These are phyloP conservation scores for Leucoraja erinaceus DNA, from an alignment of 2,113 vertebrate genomes.

Conservation along the genomic window DNA sequence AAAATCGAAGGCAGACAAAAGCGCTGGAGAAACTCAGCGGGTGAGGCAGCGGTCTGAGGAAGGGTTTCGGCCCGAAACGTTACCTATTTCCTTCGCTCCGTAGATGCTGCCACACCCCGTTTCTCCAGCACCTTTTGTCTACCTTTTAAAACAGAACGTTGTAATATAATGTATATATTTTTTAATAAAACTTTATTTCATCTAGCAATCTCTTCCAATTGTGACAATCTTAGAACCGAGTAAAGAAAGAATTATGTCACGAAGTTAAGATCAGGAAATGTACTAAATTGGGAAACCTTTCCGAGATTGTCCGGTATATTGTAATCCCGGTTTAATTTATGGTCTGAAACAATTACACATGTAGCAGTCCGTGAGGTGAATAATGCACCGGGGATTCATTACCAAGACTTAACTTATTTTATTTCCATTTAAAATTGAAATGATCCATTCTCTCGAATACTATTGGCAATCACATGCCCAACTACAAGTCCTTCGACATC, in stretches of 20 bases:
- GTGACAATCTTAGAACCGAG: neutral
- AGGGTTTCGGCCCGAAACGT: too few relatives aligned
- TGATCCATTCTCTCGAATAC: too few relatives aligned
- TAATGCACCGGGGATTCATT: neutral
- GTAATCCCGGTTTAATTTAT: neutral
- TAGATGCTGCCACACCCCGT: too few relatives aligned
- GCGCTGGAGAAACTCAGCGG: too few relatives aligned
- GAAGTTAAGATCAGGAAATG: neutral
- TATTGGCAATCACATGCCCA: neutral
- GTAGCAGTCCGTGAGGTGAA: neutral
- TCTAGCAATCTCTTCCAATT: neutral
- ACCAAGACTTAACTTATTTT: neutral
- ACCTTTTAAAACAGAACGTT: neutral
- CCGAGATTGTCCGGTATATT: neutral
- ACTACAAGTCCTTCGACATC: neutral
- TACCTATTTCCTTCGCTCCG: too few relatives aligned
- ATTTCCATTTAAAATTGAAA: neutral
- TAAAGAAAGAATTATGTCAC: neutral
- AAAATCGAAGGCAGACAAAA: too few relatives aligned
- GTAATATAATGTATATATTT: neutral
- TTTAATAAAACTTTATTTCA: neutral
- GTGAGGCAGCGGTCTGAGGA: too few relatives aligned
- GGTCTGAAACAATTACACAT: neutral
- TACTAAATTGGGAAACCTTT: neutral
- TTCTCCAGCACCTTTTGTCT: too few relatives aligned